phyloP scores from a whole-genome alignment of 2,797 vertebrate genomes.

The Psittacula derbiana region DNA sequence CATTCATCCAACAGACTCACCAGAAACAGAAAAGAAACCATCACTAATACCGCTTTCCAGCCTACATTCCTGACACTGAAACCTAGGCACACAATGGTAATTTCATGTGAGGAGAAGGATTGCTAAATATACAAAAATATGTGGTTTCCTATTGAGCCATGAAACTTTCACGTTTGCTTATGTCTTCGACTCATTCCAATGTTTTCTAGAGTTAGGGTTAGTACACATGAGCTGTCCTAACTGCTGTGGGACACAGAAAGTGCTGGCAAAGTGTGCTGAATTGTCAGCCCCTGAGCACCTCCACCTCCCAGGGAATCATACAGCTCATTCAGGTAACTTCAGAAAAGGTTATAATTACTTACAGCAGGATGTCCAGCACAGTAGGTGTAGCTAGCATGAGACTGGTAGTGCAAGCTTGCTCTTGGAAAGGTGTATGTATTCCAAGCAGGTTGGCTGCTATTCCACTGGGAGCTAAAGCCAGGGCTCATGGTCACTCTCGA shows the following conservation, averaged over 20 bases:
- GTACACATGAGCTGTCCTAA: background rate
- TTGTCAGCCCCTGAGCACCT: background rate
- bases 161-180: background rate
- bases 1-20: background rate
- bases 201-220: background rate
- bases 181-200: background rate
- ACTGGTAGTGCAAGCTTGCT: slow-evolving; percentile 81
- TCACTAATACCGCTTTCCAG: background rate
- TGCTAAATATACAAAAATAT: background rate
- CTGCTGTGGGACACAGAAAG: background rate
- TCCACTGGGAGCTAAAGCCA: slow-evolving; percentile 82
- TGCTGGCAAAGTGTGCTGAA: background rate
- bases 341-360: slow-evolving; percentile 70
- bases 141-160: background rate
- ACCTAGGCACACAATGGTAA: background rate
- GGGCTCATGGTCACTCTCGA: slow-evolving; percentile 80
- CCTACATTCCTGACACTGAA: background rate
- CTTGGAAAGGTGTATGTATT: slow-evolving; percentile 79
- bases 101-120: background rate
- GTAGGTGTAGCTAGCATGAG: slow-evolving; percentile 84
- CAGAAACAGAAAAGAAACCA: slow-evolving; percentile 1
- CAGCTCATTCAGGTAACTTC: background rate
- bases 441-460: slow-evolving; percentile 79
- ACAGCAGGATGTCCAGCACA: slow-evolving; percentile 83
- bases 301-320: background rate